A percentile compares a stretch with the other conserved stretches of the same genome.
These are phyloP conservation scores for Ophion obscuratus DNA, from an alignment of 2,888 invertebrate genomes.

Conservation along the genomic window DNA sequence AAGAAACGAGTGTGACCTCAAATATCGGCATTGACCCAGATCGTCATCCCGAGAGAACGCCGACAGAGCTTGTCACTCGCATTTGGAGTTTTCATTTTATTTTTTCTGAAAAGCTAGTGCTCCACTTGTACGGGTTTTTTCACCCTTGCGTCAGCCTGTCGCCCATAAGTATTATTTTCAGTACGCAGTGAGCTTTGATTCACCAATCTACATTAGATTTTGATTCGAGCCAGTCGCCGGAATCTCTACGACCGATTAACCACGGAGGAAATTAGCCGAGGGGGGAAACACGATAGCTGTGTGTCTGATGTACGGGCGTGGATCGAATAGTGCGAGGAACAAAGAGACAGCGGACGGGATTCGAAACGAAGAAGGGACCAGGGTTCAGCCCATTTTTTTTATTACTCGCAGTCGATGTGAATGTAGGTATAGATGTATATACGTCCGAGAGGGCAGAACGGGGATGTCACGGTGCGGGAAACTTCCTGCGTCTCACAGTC, in stretches of 20 bases:
- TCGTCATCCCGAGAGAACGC: constrained; percentile 60
- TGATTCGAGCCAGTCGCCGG: not conserved
- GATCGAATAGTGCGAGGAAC: not conserved
- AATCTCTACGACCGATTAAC: constrained; percentile 35
- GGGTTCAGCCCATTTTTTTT: not conserved
- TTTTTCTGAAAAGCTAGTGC: constrained; percentile 10
- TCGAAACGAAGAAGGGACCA: not conserved
- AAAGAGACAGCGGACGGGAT: not conserved
- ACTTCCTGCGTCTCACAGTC: no score
- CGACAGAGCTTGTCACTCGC: constrained; percentile 33
- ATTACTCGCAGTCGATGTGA: not conserved
- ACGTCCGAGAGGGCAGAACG: not conserved
- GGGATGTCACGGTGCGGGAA: not conserved
- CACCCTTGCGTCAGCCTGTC: constrained; percentile 10
- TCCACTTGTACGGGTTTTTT: constrained; percentile 40
- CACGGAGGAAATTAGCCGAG: constrained; percentile 1
- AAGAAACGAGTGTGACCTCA: constrained; percentile 72
- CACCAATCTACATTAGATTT: not conserved
- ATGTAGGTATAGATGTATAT: not conserved
- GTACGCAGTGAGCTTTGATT: not conserved
- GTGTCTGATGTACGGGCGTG: not conserved
- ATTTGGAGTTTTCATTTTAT: constrained; percentile 46
- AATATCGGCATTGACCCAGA: constrained; percentile 81
- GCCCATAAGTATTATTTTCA: not conserved
- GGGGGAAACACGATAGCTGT: not conserved